phyloP scores from a whole-genome alignment of 2,797 vertebrate genomes.

The Galago senegalensis region DNA sequence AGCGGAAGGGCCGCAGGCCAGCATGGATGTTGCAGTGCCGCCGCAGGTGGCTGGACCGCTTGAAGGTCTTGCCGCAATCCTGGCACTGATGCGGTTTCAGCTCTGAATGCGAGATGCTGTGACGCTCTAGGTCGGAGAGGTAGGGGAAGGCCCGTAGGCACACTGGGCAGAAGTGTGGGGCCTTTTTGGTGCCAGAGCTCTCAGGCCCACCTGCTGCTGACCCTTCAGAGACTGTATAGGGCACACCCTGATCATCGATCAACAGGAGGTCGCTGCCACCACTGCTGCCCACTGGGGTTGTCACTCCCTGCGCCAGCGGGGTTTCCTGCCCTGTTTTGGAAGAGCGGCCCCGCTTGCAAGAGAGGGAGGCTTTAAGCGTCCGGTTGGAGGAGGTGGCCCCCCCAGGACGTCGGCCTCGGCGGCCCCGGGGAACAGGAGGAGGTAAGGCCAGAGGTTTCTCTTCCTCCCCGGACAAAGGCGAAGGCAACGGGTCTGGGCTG shows the following conservation, averaged over 20 bases:
- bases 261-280: constrained; percentile 78
- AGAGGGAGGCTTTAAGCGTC: constrained; percentile 69
- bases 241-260: constrained; percentile 88
- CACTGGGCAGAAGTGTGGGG: constrained; percentile 93
- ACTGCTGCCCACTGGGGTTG: constrained; percentile 53
- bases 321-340: constrained; percentile 71
- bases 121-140: constrained; percentile 95
- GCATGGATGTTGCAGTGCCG: constrained; percentile 96
- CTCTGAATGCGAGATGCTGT: constrained; percentile 96
- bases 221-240: constrained; percentile 85
- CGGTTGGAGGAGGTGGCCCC: constrained; percentile 61
- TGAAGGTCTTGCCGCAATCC: constrained; percentile 95
- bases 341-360: constrained; percentile 76
- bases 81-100: constrained; percentile 95
- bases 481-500: constrained; percentile 83
- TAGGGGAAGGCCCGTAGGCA: constrained; percentile 96
- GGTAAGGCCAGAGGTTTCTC: constrained; percentile 77
- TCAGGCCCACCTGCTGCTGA: not conserved
- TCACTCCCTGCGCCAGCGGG: not conserved
- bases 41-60: constrained; percentile 95
- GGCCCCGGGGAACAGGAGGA: constrained; percentile 74
- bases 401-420: constrained; percentile 52
- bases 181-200: constrained; percentile 71
- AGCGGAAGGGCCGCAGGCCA: constrained; percentile 94
- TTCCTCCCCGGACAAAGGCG: constrained; percentile 81